phyloP scores from a whole-genome alignment of 2,797 vertebrate species.

The Prionace glauca region DNA sequence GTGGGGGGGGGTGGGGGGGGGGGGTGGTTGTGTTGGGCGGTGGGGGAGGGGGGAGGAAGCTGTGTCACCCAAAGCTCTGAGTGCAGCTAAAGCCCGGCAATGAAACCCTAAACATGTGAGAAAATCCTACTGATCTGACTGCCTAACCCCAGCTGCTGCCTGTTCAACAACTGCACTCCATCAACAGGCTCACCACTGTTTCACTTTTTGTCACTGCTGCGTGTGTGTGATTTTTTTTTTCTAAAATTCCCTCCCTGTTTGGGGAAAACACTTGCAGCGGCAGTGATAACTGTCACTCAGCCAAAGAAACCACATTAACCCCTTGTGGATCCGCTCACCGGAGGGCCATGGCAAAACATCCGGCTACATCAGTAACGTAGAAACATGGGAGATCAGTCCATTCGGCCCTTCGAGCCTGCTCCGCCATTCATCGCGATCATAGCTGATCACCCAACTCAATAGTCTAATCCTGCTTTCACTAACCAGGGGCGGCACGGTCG shows the following conservation, averaged over 20 bases:
- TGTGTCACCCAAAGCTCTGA: slow-evolving; percentile 17
- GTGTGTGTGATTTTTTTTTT: neutral
- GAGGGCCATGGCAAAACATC: too few relatives aligned
- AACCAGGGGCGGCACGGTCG: too few relatives aligned
- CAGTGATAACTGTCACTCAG: neutral
- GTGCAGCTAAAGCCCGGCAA: neutral
- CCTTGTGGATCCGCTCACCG: neutral
- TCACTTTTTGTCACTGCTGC: neutral
- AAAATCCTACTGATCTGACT: neutral
- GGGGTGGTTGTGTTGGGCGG: neutral
- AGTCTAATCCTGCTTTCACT: too few relatives aligned
- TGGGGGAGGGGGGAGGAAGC: neutral
- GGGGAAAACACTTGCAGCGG: neutral
- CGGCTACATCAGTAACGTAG: neutral
- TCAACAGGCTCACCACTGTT: neutral
- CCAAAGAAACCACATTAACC: neutral
- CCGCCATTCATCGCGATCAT: too few relatives aligned
- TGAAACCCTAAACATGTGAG: slow-evolving; percentile 33
- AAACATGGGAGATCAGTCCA: too few relatives aligned
- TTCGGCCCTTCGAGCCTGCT: too few relatives aligned
- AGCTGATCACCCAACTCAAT: too few relatives aligned
- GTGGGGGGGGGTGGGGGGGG: neutral
- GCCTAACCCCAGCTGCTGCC: neutral
- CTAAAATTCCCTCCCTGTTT: neutral
- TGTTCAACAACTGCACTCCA: slow-evolving; percentile 39